Percentiles rank a stretch among this genome's conserved stretches.
Conservation (phyloP, 2,888 invertebrate genomes). For the Chirona hameri region DNA sequence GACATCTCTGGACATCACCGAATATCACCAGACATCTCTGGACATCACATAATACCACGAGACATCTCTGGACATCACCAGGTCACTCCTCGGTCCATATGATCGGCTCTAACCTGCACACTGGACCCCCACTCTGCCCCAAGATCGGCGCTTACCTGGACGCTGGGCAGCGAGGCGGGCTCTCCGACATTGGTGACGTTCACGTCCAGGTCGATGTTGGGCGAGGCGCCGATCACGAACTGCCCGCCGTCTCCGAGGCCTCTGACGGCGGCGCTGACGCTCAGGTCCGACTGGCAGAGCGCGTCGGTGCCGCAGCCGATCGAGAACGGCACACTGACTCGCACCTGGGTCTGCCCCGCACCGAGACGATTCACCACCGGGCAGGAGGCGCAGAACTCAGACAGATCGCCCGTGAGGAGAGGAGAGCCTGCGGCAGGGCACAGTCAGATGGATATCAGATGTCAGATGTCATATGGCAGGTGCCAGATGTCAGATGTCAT, state of each 20-base stretch:
- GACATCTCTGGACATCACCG: no score
- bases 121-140: no score
- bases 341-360: background rate
- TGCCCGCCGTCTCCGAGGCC: background rate
- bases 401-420: background rate
- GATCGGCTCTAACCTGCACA: no score
- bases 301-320: slow-evolving; percentile 9
- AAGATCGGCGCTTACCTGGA: slow-evolving; percentile 32
- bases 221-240: slow-evolving; percentile 13
- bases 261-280: background rate
- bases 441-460: no score
- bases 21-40: no score
- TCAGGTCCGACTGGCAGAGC: background rate
- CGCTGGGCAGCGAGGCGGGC: slow-evolving; percentile 38
- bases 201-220: slow-evolving; percentile 31
- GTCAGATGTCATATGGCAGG: no score
- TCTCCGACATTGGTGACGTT: slow-evolving; percentile 36
- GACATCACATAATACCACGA: no score
- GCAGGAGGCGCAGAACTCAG: slow-evolving; percentile 24
- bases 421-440: background rate
- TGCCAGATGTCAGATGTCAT: no score
- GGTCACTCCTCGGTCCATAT: no score
- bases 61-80: no score
- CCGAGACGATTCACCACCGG: background rate
- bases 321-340: slow-evolving; percentile 23